Conservation (phyloP, 1,140 invertebrate species). For the Trachymyrmex cornetzi region DNA sequence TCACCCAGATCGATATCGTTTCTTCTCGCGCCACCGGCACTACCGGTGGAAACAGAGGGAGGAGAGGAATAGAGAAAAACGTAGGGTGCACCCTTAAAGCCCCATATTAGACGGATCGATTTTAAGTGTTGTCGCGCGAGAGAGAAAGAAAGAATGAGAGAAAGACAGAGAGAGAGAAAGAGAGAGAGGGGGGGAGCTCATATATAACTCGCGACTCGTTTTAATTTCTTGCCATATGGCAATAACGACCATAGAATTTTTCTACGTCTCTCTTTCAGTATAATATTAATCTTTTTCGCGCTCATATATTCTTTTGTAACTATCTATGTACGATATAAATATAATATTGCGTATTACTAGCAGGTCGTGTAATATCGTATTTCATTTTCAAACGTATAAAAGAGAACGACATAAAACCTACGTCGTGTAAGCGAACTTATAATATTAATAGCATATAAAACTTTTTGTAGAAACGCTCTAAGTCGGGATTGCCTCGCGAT, state of each 20-base stretch:
- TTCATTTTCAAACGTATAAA: not conserved
- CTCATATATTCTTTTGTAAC: not conserved
- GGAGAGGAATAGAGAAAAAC: not conserved
- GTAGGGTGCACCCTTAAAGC: conserved; percentile 47
- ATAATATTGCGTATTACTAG: not conserved
- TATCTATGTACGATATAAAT: not conserved
- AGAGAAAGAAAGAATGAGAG: not conserved
- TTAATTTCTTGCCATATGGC: conserved; percentile 40
- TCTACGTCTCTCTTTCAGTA: not conserved
- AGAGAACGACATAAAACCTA: not conserved
- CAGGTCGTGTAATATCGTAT: not conserved
- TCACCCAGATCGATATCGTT: conserved; percentile 58
- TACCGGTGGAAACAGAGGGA: not conserved
- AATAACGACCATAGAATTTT: not conserved
- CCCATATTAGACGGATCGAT: conserved; percentile 60
- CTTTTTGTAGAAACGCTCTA: not conserved
- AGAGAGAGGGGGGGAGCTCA: not conserved
- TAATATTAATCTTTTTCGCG: conserved; percentile 2
- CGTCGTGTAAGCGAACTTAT: not conserved
- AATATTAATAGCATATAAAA: not conserved
- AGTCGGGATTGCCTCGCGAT: not conserved
- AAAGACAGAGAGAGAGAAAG: not conserved
- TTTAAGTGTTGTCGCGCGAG: conserved; percentile 41
- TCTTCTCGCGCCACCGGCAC: conserved; percentile 52
- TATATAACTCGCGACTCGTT: conserved; percentile 27